Base-by-base conservation (phyloP, 1,140 invertebrate genomes). In the Leptinotarsa defecta region DNA sequence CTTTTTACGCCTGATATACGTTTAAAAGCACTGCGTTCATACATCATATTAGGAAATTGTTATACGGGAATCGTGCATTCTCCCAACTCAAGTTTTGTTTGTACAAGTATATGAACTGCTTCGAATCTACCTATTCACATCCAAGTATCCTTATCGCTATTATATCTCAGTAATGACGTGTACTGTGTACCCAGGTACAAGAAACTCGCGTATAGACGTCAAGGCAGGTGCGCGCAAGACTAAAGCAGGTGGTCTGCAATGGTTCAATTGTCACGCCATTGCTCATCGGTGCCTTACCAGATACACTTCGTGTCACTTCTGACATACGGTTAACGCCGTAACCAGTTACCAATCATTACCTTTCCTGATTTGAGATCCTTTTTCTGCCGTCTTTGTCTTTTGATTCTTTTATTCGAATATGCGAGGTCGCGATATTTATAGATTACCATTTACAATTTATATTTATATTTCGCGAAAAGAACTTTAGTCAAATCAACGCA, bases 161-260 rank as follows among this genome's bases (percentile, higher is more conserved):
- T 8, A 57, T 57, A 57, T 57, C 52, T 57, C 52, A 57, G 6
- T 57, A 19, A 57, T 57, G 52, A 17, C 52, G 52, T 57, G 52
- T 57, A 57, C 52, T 57, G 52, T 57, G 52, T 57, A 57, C 52
- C 13, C 52, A 57, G 52, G 52, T 19, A 15, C 52, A 57, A 57
- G 52, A 57, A n/a, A 57, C 52, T 19, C 15, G 52, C 52, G 52
- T 19, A 57, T 57, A 57, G 52, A 57, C 17, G 52, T 19, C 6
- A 19, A 57, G 27, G 65, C 65, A 68, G 65, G 65, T 68, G 65
- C 65, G 24, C 65, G n/a, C 20, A 27, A 22, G 24, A 69, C 52
- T 57, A 3, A 43, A 57, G 52, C 74, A 76, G 74, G 74, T 76
- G 74, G 69, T 76, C 63, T 48, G 74, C 71, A 76, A 76, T 76